Percentiles rank a stretch among this genome's conserved stretches.
Evolutionary conservation across 2,888 invertebrate species (phyloP).

Genomic region (Cenopis cana): DNA sequence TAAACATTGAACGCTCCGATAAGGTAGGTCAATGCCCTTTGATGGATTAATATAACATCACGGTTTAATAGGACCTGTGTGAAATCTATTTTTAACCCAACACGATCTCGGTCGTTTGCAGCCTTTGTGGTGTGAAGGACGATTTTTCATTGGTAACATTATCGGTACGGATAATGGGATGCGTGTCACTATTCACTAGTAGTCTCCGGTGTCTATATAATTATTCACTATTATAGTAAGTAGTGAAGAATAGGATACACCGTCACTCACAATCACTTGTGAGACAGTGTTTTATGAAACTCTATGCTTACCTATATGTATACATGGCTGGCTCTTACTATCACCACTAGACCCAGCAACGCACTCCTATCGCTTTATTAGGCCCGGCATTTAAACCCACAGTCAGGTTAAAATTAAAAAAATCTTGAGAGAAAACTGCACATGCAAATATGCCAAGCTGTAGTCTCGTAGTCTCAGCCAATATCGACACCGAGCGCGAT

Average conservation of each 20-base stretch:
- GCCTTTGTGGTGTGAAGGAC: constrained; percentile 18
- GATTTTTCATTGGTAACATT: constrained; percentile 42
- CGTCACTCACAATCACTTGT: no score
- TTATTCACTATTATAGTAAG: background rate
- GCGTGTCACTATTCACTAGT: constrained; percentile 16
- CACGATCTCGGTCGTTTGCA: constrained; percentile 21
- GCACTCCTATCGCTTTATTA: no score
- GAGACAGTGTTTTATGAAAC: no score
- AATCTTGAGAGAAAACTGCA: background rate
- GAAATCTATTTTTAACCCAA: constrained; percentile 30
- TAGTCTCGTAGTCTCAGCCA: constrained; percentile 14
- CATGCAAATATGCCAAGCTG: background rate
- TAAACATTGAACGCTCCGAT: background rate
- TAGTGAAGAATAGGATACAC: background rate
- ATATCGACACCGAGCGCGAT: constrained; percentile 18
- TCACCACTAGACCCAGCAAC: no score
- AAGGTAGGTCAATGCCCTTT: background rate
- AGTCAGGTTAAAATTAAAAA: no score
- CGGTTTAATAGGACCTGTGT: background rate
- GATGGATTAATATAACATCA: background rate
- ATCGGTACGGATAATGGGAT: constrained; percentile 36
- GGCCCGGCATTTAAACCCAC: no score
- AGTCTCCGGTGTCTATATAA: background rate
- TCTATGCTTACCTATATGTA: no score
- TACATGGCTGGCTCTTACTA: no score